A percentile compares a stretch with the other conserved stretches of the same genome.
These are phyloP conservation scores for Rhinogobius similis DNA, from an alignment of 2,113 vertebrate species.

Conservation along the genomic window DNA sequence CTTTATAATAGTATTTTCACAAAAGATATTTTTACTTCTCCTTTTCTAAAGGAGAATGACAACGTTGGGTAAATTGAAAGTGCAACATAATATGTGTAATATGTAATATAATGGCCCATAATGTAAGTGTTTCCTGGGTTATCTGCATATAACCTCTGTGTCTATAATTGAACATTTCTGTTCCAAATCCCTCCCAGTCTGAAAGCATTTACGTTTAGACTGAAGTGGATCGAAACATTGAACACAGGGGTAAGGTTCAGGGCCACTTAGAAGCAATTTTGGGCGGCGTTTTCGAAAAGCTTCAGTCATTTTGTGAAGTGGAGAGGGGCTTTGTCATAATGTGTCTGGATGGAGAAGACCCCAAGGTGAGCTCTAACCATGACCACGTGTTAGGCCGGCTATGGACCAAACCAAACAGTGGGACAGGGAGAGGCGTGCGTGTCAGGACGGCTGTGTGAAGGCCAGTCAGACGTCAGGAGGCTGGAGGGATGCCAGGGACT, in stretches of 20 bases:
- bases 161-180: slow-evolving; percentile 28
- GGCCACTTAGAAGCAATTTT: slow-evolving; percentile 54
- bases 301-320: slow-evolving; percentile 31
- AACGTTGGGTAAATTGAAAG: neutral
- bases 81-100: neutral
- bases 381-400: slow-evolving; percentile 65
- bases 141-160: slow-evolving; percentile 27
- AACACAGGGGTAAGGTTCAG: slow-evolving; percentile 51
- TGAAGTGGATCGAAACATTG: slow-evolving; percentile 54
- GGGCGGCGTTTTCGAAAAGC: slow-evolving; percentile 37
- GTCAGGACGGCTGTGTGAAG: slow-evolving; percentile 50
- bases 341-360: slow-evolving; percentile 41
- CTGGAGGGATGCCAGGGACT: slow-evolving; percentile 47
- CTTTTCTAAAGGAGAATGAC: too few relatives aligned
- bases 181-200: slow-evolving; percentile 26
- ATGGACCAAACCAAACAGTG: slow-evolving; percentile 46
- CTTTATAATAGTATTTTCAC: too few relatives aligned
- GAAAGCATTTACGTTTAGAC: slow-evolving; percentile 51
- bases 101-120: slow-evolving; percentile 12
- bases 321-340: slow-evolving; percentile 14
- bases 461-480: slow-evolving; percentile 42
- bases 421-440: slow-evolving; percentile 45
- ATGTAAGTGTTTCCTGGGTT: slow-evolving; percentile 20
- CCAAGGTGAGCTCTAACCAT: slow-evolving; percentile 64
- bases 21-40: too few relatives aligned